These are phyloP conservation scores for Neofelis nebulosa DNA, from an alignment of 2,113 vertebrate genomes.

Conservation along the genomic window DNA sequence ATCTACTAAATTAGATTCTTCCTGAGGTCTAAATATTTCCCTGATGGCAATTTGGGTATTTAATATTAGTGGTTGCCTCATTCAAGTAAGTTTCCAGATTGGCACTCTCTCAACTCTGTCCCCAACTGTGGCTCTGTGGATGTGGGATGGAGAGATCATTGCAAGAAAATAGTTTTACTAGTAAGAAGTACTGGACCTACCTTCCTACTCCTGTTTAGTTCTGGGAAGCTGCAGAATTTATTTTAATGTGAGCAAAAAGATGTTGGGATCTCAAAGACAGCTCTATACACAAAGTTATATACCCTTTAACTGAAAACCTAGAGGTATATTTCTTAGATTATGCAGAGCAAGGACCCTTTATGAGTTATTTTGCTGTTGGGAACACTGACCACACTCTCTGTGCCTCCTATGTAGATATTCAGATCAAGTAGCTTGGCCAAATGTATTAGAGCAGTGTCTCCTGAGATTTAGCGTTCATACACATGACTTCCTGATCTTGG, in stretches of 20 bases:
- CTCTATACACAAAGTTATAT: not conserved
- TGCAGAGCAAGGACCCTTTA: not conserved
- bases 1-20: not conserved
- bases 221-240: not conserved
- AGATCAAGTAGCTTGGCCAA: not conserved
- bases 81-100: not conserved
- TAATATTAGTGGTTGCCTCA: not conserved
- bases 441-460: not conserved
- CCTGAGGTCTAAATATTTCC: not conserved
- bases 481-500: not conserved
- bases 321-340: not conserved
- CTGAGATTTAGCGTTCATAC: not conserved
- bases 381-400: not conserved
- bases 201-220: not conserved
- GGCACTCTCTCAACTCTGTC: not conserved
- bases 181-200: not conserved
- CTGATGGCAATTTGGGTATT: not conserved
- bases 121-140: not conserved
- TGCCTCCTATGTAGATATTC: not conserved
- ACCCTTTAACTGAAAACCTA: not conserved
- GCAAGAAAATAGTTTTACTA: not conserved
- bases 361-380: not conserved
- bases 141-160: not conserved
- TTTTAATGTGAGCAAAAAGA: conserved; percentile 7
- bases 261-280: conserved; percentile 11